These are phyloP conservation scores for Poeciliopsis presidionis DNA, from an alignment of 2,797 vertebrate genomes.

Conservation along the genomic window DNA sequence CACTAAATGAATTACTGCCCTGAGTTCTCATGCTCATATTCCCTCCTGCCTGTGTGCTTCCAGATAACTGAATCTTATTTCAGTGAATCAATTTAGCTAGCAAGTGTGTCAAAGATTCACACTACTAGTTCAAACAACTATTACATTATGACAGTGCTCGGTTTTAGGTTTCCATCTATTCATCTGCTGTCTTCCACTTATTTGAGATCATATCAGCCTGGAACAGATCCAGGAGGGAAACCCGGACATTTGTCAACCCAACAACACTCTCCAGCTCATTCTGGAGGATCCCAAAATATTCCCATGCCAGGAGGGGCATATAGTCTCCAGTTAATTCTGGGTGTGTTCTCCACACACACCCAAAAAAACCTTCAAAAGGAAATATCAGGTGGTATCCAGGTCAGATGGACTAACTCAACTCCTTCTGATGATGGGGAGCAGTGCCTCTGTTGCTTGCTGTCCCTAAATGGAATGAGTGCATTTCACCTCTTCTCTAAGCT, in stretches of 20 bases:
- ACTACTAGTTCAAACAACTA: background rate
- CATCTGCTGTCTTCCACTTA: background rate
- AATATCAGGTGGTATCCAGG: background rate
- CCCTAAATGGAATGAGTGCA: background rate
- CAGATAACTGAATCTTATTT: background rate
- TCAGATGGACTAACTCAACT: background rate
- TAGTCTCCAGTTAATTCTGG: background rate
- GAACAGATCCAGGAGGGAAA: background rate
- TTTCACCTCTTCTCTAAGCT: background rate
- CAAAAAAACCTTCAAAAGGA: background rate
- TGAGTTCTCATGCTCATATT: background rate
- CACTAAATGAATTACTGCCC: background rate
- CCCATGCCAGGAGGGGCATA: background rate
- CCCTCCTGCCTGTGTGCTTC: background rate
- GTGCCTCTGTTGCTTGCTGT: background rate
- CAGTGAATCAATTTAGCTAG: background rate
- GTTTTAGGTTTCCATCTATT: slow-evolving; percentile 1
- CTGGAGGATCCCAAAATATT: background rate
- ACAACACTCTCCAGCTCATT: background rate
- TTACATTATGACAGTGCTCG: background rate
- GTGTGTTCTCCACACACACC: background rate
- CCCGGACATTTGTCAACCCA: background rate
- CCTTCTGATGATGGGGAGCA: background rate
- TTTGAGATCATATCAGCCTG: background rate
- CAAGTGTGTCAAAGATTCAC: background rate